phyloP scores from a whole-genome alignment of 1,140 invertebrate genomes.

The Pseudomyrmex pallidus region DNA sequence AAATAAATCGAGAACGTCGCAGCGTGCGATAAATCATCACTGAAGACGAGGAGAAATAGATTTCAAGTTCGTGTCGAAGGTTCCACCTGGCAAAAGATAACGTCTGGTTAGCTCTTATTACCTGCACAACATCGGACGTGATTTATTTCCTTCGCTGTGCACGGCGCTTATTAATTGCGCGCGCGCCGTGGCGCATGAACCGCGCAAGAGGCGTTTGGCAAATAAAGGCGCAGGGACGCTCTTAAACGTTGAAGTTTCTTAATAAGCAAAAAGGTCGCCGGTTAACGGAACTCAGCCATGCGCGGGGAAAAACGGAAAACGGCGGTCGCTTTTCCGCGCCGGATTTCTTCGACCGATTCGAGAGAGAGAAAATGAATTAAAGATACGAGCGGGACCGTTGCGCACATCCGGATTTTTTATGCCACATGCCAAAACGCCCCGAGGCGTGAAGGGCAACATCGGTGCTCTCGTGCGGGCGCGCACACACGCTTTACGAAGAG shows the following conservation, averaged over 20 bases:
- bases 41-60: background rate
- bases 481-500: constrained; percentile 8
- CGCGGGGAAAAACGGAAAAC: background rate
- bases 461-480: background rate
- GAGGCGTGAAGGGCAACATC: constrained; percentile 52
- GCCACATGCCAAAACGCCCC: constrained; percentile 59
- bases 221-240: background rate
- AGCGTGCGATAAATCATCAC: background rate
- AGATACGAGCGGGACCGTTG: constrained; percentile 68
- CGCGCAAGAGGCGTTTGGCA: background rate
- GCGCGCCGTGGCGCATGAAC: constrained; percentile 15
- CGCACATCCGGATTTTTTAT: constrained; percentile 64
- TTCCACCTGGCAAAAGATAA: constrained; percentile 3
- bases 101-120: background rate
- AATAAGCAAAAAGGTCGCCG: constrained; percentile 50
- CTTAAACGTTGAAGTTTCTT: constrained; percentile 28
- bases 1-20: background rate
- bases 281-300: constrained; percentile 18
- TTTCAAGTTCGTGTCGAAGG: background rate
- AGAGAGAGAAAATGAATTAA: constrained; percentile 67
- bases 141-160: constrained; percentile 24
- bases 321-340: background rate
- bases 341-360: background rate
- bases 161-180: constrained; percentile 39
- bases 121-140: constrained; percentile 4